Base-by-base conservation (phyloP, 2,888 invertebrate genomes). In the Podabrus alpinus region DNA sequence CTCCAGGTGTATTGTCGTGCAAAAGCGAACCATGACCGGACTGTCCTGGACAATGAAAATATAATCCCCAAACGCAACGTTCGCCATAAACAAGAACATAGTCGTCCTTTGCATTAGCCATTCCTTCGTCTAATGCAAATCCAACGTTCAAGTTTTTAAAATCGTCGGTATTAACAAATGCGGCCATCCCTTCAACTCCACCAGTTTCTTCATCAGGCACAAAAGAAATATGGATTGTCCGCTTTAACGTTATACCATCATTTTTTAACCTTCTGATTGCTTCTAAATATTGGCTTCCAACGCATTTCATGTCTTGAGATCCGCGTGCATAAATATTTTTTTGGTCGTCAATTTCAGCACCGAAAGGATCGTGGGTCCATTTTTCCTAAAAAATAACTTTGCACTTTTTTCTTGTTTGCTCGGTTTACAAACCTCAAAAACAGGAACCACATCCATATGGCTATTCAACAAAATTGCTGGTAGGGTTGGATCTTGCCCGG, bases 371-470 rank as follows among this genome's bases (percentile, higher is more conserved):
- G 84, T 95, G 90, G 0, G 91, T 94, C 97, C 97, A 97, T 83
- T 94, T 92, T 25, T 97, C 94, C 94, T 45, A 45, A 45, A 45
- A n/a, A 7, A 45, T n/a, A 45, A n/a, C 5, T 7, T n/a, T n/a
- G 5, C 0, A 45, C 7, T n/a, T n/a, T n/a, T n/a, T 7, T 45
- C 45, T n/a, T 45, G 7, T 45, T 45, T n/a, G 0, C 2, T n/a
- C 7, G 7, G 7, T 7, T 7, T 45, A n/a, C 61, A 9, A 29
- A 74, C 74, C 74, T 92, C 90, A 84, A 93, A 96, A 0, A 97
- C 97, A 3, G 97, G 97, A 1, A 97, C 97, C 2, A 97, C 97
- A 85, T 98, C 97, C 91, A 95, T 97, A 84, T 98, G 97, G 1
- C 96, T 97, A 84, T 97, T 97, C 15, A 97, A 89, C 76, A 97